Evolutionary conservation across 2,113 vertebrate species (phyloP).

Genomic region (Dendrocopos noguchii): DNA sequence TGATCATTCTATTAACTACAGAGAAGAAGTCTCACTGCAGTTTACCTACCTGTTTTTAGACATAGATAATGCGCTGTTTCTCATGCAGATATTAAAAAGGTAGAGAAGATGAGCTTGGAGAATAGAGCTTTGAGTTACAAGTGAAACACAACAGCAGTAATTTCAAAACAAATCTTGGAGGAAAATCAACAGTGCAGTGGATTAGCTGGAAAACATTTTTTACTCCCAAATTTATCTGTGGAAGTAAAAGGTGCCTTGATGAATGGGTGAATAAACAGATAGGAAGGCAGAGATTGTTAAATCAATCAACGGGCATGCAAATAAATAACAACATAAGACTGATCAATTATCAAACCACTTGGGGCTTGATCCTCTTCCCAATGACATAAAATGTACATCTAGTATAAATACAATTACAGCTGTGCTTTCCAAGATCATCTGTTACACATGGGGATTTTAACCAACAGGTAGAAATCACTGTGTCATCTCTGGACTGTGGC

Average conservation of each 20-base stretch:
- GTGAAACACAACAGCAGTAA: not conserved
- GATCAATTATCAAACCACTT: not conserved
- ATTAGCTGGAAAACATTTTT: not conserved
- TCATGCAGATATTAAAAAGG: not conserved
- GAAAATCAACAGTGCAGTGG: not conserved
- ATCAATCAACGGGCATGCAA: not conserved
- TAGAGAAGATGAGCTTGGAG: not conserved
- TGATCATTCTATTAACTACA: not conserved
- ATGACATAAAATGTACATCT: not conserved
- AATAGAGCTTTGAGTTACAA: not conserved
- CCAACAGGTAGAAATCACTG: not conserved
- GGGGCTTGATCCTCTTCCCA: not conserved
- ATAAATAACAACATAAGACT: not conserved
- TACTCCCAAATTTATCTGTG: not conserved
- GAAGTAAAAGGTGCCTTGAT: not conserved
- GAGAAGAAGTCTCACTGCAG: not conserved
- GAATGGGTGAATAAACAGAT: not conserved
- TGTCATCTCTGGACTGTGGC: not conserved
- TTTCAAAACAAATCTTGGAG: not conserved
- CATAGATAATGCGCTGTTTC: not conserved
- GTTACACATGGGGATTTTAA: not conserved
- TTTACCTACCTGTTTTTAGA: conserved; percentile 38
- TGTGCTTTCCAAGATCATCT: not conserved
- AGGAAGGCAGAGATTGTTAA: not conserved
- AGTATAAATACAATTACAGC: not conserved